Evolutionary conservation across 2,888 invertebrate species (phyloP), one percentile per base, ranked within the genome.

Genomic region (Meiosimyza platycephala): DNA sequence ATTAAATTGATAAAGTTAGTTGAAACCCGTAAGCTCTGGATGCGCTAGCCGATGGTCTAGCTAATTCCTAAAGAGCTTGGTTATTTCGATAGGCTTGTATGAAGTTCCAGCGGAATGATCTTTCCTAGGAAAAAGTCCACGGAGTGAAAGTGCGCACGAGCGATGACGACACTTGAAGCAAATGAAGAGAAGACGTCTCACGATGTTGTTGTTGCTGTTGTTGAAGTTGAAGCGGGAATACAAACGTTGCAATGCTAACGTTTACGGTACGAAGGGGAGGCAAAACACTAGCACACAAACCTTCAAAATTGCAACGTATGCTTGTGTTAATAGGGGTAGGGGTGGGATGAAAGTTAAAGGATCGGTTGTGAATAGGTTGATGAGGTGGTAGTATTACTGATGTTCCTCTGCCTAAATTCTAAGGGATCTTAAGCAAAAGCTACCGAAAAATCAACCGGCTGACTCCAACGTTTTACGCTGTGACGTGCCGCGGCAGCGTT

Each of bases 1-100:
- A 69, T 60, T 22, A 69, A 52, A 50, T 60, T 60, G 22, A 60
- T 33, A 60, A 57, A 68, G 18, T 47, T 40, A 33, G 22, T n/a
- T 51, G 60, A n/a, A 60, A 40, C 60, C 22, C 67, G 67, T 57
- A 47, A 7, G 18, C 33, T 40, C 16, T 50, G 60, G 50, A 7
- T 33, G 18, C 63, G 69, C 51, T 16, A 69, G 28, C 50, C 55
- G 12, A 33, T 51, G 33, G 55, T 48, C 67, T 55, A 67, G 55
- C 67, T 55, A 67, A 51, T 69, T 60, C 33, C 33, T 51, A 51
- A 22, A 16, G 60, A 33, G 33, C 51, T 52, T 28, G 12, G 48
- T 47, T 18, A 12, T 16, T 57, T 55, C 18, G 66, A 47, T 22
- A 40, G 40, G 67, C n/a, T 6, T 16, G 40, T 40, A 9, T 7